Percentiles rank a stretch among this genome's conserved stretches.
phyloP scores from a whole-genome alignment of 2,888 invertebrate species.

The Teinopalpus imperialis region DNA sequence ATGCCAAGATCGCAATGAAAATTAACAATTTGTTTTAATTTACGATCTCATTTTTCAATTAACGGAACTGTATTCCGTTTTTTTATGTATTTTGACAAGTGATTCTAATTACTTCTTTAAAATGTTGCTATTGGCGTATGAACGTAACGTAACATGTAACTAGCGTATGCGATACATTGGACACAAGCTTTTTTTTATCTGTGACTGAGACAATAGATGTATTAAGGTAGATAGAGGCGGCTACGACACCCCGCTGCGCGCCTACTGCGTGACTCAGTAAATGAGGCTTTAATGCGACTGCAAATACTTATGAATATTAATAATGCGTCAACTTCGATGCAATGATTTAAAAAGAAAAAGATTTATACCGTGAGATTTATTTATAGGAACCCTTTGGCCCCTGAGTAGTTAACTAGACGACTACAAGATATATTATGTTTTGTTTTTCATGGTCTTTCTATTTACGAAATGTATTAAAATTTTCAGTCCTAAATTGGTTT shows the following conservation, averaged over 20 bases:
- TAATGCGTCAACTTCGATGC: constrained; percentile 23
- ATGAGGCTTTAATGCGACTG: constrained; percentile 28
- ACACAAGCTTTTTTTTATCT: constrained; percentile 5
- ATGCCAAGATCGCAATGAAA: constrained; percentile 19
- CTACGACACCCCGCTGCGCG: constrained; percentile 13
- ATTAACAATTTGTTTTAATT: constrained; percentile 23
- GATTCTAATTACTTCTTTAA: too few species aligned
- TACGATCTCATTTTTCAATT: constrained; percentile 13
- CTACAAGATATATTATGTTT: constrained; percentile 10
- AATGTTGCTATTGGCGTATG: too few species aligned
- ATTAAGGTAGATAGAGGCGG: constrained; percentile 8
- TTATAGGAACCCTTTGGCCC: constrained; percentile 6
- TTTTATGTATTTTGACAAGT: not conserved
- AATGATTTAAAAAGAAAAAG: constrained; percentile 25
- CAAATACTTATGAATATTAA: constrained; percentile 29
- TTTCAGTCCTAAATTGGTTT: too few species aligned
- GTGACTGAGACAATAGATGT: constrained; percentile 15
- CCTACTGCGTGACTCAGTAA: constrained; percentile 24
- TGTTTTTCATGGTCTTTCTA: not conserved
- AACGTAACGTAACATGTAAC: too few species aligned
- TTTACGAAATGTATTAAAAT: not conserved
- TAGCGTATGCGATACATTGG: not conserved
- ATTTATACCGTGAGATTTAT: constrained; percentile 16
- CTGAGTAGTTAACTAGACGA: constrained; percentile 2
- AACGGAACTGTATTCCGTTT: constrained; percentile 1